These are phyloP conservation scores for Drosophila ambigua DNA, from an alignment of 1,140 invertebrate genomes.

Conservation along the genomic window DNA sequence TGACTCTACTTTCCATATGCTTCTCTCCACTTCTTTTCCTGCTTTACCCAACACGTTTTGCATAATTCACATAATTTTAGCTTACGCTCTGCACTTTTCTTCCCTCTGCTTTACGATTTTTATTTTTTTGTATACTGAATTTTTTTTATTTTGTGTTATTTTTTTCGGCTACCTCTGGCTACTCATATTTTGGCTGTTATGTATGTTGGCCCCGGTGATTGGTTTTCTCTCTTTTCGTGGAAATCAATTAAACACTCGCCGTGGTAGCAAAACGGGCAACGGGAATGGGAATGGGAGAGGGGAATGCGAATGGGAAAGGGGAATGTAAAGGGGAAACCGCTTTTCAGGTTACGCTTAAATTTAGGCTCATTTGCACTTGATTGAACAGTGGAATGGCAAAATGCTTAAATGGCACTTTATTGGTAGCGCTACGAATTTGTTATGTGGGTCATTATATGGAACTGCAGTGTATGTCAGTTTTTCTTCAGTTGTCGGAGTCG, in stretches of 20 bases:
- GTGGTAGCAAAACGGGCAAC: conserved; percentile 3
- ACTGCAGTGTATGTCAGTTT: conserved; percentile 21
- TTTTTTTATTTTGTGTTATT: conserved; percentile 7
- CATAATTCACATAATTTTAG: conserved; percentile 75
- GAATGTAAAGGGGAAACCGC: conserved; percentile 11
- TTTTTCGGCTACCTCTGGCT: conserved; percentile 10
- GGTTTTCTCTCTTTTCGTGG: conserved; percentile 65
- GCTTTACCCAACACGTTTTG: conserved; percentile 62
- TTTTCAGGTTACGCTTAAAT: conserved; percentile 47
- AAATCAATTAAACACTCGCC: conserved; percentile 69
- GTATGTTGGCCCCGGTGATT: conserved; percentile 41
- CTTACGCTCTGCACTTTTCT: conserved; percentile 62
- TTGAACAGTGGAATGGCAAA: conserved; percentile 59
- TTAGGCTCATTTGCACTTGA: conserved; percentile 68
- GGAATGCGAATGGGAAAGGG: not conserved
- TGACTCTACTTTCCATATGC: conserved; percentile 24
- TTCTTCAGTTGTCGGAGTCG: conserved; percentile 23
- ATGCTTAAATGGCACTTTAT: conserved; percentile 59
- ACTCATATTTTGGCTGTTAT: conserved; percentile 67
- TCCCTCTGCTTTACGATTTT: conserved; percentile 9
- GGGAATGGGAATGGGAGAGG: not conserved
- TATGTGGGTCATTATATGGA: conserved; percentile 71
- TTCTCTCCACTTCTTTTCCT: not conserved
- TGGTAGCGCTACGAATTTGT: conserved; percentile 38
- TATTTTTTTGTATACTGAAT: not conserved